Conservation (phyloP, 2,888 invertebrate genomes). For the Melanostoma mellinum region DNA sequence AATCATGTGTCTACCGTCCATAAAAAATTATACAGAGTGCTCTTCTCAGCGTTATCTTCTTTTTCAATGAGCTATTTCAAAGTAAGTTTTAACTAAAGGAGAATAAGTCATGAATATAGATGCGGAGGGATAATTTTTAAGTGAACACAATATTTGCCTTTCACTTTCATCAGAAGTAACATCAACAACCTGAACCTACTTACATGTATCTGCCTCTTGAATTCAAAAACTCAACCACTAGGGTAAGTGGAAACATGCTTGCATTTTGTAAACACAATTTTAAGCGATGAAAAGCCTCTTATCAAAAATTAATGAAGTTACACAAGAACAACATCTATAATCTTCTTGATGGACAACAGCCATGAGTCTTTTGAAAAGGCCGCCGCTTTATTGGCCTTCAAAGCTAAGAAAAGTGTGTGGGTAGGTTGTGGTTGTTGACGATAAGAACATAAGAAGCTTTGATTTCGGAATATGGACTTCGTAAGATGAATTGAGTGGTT, state of each 20-base stretch:
- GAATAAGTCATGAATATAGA: no score
- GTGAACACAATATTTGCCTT: no score
- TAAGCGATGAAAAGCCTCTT: conserved; percentile 44
- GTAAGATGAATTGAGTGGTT: no score
- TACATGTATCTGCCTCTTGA: neutral
- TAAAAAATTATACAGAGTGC: no score
- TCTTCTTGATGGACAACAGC: neutral
- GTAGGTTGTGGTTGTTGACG: neutral
- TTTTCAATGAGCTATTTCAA: no score
- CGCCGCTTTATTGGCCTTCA: neutral
- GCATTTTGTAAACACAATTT: conserved; percentile 41
- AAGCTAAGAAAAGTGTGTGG: neutral
- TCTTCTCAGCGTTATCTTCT: no score
- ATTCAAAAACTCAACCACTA: no score
- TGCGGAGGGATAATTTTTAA: no score
- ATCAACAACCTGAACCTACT: neutral
- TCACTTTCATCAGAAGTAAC: no score
- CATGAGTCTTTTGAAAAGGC: neutral
- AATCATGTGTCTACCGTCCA: no score
- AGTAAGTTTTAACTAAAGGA: no score
- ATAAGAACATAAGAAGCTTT: neutral
- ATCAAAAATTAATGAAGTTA: conserved; percentile 48
- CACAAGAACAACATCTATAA: neutral
- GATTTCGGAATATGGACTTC: no score
- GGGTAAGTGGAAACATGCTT: neutral